Evolutionary conservation across 2,888 invertebrate genomes (phyloP).

Genomic region (Caenorhabditis becei): DNA sequence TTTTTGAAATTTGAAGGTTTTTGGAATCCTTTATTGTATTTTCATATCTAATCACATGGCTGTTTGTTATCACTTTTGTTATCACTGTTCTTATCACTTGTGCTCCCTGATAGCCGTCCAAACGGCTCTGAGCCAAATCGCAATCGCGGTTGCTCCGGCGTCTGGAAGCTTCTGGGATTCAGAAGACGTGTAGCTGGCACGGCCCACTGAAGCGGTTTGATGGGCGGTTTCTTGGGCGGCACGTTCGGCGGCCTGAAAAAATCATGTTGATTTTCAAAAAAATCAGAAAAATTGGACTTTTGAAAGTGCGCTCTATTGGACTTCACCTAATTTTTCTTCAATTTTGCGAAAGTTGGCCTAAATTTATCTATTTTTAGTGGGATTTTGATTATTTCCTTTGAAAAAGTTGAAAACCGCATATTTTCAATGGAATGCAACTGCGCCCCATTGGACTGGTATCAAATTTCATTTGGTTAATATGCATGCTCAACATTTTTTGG

Average conservation of each 20-base stretch:
- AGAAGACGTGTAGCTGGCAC: conserved; percentile 76
- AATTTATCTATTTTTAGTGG: too few species aligned
- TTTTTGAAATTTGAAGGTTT: too few species aligned
- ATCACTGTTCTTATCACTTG: not conserved
- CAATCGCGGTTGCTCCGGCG: conserved; percentile 76
- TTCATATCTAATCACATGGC: not conserved
- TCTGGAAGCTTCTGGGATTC: conserved; percentile 72
- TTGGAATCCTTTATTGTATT: not conserved
- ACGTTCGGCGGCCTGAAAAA: conserved; percentile 53
- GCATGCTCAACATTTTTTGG: too few species aligned
- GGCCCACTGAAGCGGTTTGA: conserved; percentile 73
- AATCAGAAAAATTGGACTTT: conserved; percentile 1
- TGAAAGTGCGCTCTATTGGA: too few species aligned
- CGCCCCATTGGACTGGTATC: too few species aligned
- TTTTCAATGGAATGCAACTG: too few species aligned
- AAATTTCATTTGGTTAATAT: too few species aligned
- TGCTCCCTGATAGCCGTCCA: conserved; percentile 36
- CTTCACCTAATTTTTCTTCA: too few species aligned
- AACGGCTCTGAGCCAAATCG: conserved; percentile 72
- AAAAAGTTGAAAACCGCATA: too few species aligned
- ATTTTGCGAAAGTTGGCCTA: too few species aligned
- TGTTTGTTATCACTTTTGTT: not conserved
- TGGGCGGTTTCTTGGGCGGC: conserved; percentile 70
- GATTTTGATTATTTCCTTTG: too few species aligned
- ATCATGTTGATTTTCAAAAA: conserved; percentile 1